Percentiles rank a stretch among this genome's conserved stretches.
phyloP scores from a whole-genome alignment of 2,797 vertebrate species.

The Alectoris magna region DNA sequence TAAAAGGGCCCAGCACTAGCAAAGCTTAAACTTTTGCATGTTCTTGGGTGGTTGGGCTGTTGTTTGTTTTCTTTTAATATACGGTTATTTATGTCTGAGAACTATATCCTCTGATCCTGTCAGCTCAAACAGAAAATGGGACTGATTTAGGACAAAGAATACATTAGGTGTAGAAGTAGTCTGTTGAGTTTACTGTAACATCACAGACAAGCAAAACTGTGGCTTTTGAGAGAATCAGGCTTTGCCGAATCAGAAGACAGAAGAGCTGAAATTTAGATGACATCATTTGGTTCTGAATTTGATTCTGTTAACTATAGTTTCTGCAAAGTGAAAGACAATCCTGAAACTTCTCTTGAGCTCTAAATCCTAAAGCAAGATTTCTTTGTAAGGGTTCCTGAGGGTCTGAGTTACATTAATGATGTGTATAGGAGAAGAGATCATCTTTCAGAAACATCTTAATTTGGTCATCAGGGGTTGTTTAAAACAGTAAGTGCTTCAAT shows the following conservation, averaged over 20 bases:
- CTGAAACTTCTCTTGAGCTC: not conserved
- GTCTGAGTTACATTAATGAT: not conserved
- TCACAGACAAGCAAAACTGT: not conserved
- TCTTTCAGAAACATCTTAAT: not conserved
- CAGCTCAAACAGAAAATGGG: not conserved
- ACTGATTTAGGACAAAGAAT: not conserved
- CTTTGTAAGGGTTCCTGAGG: not conserved
- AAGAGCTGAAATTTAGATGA: conserved; percentile 3
- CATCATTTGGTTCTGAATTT: not conserved
- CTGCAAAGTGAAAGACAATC: not conserved
- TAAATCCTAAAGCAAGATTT: not conserved
- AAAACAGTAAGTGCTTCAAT: not conserved
- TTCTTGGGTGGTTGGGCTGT: not conserved
- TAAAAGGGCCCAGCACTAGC: not conserved
- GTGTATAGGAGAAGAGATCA: not conserved
- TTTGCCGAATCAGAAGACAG: not conserved
- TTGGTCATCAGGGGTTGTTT: not conserved
- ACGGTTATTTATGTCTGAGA: not conserved
- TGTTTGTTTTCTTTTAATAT: not conserved
- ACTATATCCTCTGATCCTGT: not conserved
- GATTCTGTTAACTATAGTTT: not conserved
- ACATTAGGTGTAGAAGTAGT: not conserved
- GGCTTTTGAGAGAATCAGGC: not conserved
- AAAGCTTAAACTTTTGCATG: not conserved
- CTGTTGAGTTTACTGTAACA: not conserved